These are phyloP conservation scores for Chromis chromis DNA, from an alignment of 2,797 vertebrate genomes.

Conservation along the genomic window DNA sequence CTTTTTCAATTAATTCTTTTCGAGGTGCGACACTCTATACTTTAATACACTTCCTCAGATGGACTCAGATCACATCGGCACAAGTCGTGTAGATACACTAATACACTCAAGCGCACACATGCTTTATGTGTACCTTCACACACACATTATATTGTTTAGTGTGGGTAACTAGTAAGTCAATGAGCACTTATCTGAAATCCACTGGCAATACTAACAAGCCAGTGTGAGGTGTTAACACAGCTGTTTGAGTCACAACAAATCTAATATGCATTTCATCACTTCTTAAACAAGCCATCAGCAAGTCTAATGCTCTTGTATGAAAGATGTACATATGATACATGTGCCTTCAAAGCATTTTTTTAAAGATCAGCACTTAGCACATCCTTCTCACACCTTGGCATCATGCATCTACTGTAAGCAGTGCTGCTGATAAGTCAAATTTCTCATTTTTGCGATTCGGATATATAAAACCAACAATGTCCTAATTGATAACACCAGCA, in stretches of 20 bases:
- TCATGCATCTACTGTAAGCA: constrained; percentile 57
- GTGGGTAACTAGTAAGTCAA: constrained; percentile 56
- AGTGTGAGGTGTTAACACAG: constrained; percentile 73
- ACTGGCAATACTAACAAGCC: constrained; percentile 64
- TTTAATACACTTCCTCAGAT: constrained; percentile 50
- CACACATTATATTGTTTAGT: constrained; percentile 39
- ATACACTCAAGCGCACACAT: constrained; percentile 19
- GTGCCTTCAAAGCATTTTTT: constrained; percentile 76
- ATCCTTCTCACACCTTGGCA: constrained; percentile 56
- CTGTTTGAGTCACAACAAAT: constrained; percentile 79
- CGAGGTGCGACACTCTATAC: constrained; percentile 51
- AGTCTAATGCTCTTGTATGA: constrained; percentile 72
- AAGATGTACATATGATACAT: constrained; percentile 69
- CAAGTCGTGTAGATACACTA: background rate
- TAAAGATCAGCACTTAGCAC: constrained; percentile 82
- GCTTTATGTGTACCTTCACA: constrained; percentile 23
- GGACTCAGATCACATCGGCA: constrained; percentile 31
- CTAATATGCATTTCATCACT: constrained; percentile 78
- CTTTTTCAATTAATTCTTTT: constrained; percentile 71
- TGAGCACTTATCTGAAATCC: constrained; percentile 66
- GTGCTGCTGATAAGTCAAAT: constrained; percentile 73
- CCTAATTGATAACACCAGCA: constrained; percentile 71
- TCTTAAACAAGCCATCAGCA: constrained; percentile 81
- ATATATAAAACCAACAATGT: constrained; percentile 66
- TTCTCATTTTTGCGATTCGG: constrained; percentile 51